Base-by-base conservation (phyloP, 2,113 vertebrate species). In the Sceloporus tristichus region DNA sequence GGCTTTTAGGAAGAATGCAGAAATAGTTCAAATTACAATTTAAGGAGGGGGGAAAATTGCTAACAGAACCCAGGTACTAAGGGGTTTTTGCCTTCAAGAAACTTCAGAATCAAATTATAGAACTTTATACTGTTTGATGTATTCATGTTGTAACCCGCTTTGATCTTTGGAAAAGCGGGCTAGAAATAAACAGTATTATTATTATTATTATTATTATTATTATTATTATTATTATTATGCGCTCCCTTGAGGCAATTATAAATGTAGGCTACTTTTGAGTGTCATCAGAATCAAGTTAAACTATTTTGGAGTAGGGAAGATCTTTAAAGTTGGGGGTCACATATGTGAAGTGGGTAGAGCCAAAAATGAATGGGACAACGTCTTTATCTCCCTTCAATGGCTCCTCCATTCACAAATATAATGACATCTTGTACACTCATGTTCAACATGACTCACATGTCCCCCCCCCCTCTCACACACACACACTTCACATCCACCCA, bases 1-100 rank as follows among this genome's bases (percentile, higher is more conserved):
- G 79, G 82, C 91, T 91, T 94, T 91, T 92, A 93, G 91, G 87
- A 95, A 87, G 56, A 85, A 81, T 88, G 56, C 74, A 94, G 92
- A 95, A 95, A 95, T 94, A 95, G 91, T 84, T 91, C 83, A 82
- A 91, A 92, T 93, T 92, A 87, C 94, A 95, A 86, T 93, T 89
- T 34, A 93, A 86, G 85, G 89, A 88, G 86, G 94, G 86, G 56
- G 14, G 66, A 93, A 85, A 65, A 48, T 1, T 84, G 79, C 87
- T 70, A 85, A 93, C 91, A 76, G 76, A 91, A 77, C 66, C 80
- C 34, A 91, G 59, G 53, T 71, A n/a, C 83, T 94, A 2, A 1
- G 5, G 18, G 19, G 8, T 89, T 92, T 85, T 70, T 82, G 86
- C 89, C 68, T 54, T 70, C 48, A 48, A 48, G 48, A 48, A 48